Base-by-base conservation (phyloP, 2,888 invertebrate genomes). In the Limnephilus rhombicus region DNA sequence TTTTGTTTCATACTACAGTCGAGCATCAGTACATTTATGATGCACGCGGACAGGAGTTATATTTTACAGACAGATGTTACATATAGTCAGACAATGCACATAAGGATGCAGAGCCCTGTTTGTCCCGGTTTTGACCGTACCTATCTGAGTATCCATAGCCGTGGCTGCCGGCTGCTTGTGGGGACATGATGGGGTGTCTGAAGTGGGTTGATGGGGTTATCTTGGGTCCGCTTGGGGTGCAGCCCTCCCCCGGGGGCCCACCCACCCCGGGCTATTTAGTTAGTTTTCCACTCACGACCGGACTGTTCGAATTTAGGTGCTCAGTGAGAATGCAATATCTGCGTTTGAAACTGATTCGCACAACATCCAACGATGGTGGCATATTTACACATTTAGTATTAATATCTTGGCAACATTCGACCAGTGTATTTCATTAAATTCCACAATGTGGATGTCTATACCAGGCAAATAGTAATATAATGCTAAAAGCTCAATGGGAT, bases 271-370 rank as follows among this genome's bases (percentile, higher is more conserved):
- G 87, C 91, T 91, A 86, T 91, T 87, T 91, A 82, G 87, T 87
- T 87, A 45, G 87, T 49, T 81, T 81, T 91, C 91, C 41, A 91
- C 91, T 87, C 91, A 91, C 91, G 91, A 80, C 49, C 45, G 49
- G 49, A 80, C 91, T 37, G 29, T 80, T 81, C 89, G 89, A 80
- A 80, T 80, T 89, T 41, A 80, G 89, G 37, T 89, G 45, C 41
- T 81, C 81, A 81, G 89, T 80, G 81, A 41, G 80, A 41, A 34
- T 80, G 89, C 89, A 89, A 89, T 89, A 80, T 89, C 80, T 80
- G 31, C 41, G 80, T 41, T 81, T 89, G 88, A 86, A 29, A 49
- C 49, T 86, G 45, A 86, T 45, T 86, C 45, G 12, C 29, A 13
- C 86, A 86, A 86, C 45, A 45, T 29, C 49, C 29, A 86, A 86